Evolutionary conservation across 2,113 vertebrate species (phyloP).

Genomic region (Hemicordylus capensis): DNA sequence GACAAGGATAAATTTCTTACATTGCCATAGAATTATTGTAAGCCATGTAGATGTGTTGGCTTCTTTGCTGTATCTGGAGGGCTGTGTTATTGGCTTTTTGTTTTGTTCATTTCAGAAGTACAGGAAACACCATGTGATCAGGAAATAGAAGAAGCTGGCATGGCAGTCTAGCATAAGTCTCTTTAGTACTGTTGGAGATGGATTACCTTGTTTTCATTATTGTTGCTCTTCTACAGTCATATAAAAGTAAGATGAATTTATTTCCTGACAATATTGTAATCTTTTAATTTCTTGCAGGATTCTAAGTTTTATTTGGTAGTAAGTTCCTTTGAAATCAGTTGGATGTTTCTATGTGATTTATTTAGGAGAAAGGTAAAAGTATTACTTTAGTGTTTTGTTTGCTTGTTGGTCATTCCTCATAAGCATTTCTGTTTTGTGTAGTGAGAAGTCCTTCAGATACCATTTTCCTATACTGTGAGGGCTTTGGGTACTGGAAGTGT

Average conservation of each 20-base stretch:
- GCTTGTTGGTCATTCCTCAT: conserved; percentile 18
- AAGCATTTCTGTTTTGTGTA: background rate
- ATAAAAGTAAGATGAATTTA: conserved; percentile 74
- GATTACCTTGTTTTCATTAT: conserved; percentile 75
- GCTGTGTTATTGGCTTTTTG: background rate
- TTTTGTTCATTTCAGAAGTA: conserved; percentile 38
- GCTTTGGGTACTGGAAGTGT: background rate
- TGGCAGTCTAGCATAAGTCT: background rate
- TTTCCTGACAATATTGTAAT: background rate
- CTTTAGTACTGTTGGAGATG: conserved; percentile 71
- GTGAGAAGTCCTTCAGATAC: background rate
- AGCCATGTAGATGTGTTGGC: background rate
- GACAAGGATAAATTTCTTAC: background rate
- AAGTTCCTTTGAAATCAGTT: background rate
- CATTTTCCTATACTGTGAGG: background rate
- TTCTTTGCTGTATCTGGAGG: background rate
- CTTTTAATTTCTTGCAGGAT: background rate
- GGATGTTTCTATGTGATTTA: background rate
- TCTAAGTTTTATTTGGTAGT: background rate
- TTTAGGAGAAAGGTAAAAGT: background rate
- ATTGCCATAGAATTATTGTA: background rate
- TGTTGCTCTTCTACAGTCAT: conserved; percentile 70
- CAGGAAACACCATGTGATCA: conserved; percentile 7
- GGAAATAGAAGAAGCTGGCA: background rate
- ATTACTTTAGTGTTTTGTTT: background rate